These are phyloP conservation scores for Neotoxoptera formosana DNA, from an alignment of 1,140 invertebrate species.

Conservation along the genomic window DNA sequence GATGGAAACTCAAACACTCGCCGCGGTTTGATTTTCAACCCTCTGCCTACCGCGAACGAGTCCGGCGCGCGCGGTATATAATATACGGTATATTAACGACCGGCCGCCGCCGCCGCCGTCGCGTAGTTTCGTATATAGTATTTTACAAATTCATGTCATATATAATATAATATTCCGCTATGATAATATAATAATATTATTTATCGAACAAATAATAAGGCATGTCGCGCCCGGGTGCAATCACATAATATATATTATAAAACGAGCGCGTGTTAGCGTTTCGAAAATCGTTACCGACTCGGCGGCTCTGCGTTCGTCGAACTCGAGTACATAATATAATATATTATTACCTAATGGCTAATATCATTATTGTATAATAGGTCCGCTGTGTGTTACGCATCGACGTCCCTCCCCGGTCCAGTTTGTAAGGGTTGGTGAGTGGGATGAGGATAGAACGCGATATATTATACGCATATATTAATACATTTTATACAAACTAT, in stretches of 20 bases:
- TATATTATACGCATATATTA: not conserved
- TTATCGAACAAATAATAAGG: constrained; percentile 47
- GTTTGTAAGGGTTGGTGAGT: not conserved
- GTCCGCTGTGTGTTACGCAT: not conserved
- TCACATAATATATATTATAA: not conserved
- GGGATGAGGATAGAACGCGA: not conserved
- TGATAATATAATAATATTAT: constrained; percentile 21
- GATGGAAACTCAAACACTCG: constrained; percentile 36
- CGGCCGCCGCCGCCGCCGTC: not conserved
- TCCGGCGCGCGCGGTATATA: not conserved
- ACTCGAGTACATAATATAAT: not conserved
- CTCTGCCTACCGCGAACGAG: not conserved
- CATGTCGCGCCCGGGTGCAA: not conserved
- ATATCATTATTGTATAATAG: not conserved
- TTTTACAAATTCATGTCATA: not conserved
- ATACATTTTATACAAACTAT: not conserved
- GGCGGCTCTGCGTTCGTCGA: not conserved
- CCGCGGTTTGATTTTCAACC: constrained; percentile 21
- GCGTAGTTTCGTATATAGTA: not conserved
- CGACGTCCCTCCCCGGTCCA: not conserved
- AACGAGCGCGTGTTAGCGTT: not conserved
- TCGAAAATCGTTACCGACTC: not conserved
- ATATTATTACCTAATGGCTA: no score
- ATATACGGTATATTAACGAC: constrained; percentile 32
- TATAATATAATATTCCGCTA: not conserved